These are phyloP conservation scores for Eufriesea mexicana DNA, from an alignment of 1,140 invertebrate genomes.

Conservation along the genomic window DNA sequence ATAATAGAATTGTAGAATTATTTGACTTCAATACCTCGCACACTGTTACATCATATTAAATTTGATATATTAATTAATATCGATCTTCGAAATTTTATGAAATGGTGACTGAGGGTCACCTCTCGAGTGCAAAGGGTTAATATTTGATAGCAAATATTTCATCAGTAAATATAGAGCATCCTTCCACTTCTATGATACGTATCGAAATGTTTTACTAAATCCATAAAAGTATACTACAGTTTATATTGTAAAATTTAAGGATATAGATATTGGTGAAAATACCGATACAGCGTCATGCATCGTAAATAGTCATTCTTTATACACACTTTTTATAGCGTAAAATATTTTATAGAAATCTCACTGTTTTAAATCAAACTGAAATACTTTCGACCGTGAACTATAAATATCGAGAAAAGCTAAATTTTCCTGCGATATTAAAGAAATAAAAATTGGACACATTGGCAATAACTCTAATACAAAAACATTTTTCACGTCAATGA, in stretches of 20 bases:
- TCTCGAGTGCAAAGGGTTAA: too few relatives aligned
- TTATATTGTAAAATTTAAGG: not conserved
- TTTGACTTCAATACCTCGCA: too few relatives aligned
- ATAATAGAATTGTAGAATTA: too few relatives aligned
- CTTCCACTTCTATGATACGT: not conserved
- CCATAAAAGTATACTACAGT: not conserved
- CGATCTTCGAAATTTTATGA: too few relatives aligned
- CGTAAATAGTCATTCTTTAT: not conserved
- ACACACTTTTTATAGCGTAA: not conserved
- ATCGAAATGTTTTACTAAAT: not conserved
- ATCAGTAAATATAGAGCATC: not conserved
- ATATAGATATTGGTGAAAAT: not conserved
- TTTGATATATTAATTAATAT: too few relatives aligned
- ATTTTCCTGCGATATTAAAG: not conserved
- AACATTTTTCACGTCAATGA: too few relatives aligned
- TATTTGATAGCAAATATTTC: not conserved
- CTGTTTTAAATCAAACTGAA: not conserved
- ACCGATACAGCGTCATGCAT: not conserved
- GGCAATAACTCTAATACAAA: too few relatives aligned
- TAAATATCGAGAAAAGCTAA: not conserved
- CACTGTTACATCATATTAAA: too few relatives aligned
- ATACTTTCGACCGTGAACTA: not conserved
- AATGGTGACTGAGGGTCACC: too few relatives aligned
- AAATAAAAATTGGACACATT: too few relatives aligned
- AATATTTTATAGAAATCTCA: not conserved